These are phyloP conservation scores for Pyrgus malvae DNA, from an alignment of 2,888 invertebrate genomes.

Conservation along the genomic window DNA sequence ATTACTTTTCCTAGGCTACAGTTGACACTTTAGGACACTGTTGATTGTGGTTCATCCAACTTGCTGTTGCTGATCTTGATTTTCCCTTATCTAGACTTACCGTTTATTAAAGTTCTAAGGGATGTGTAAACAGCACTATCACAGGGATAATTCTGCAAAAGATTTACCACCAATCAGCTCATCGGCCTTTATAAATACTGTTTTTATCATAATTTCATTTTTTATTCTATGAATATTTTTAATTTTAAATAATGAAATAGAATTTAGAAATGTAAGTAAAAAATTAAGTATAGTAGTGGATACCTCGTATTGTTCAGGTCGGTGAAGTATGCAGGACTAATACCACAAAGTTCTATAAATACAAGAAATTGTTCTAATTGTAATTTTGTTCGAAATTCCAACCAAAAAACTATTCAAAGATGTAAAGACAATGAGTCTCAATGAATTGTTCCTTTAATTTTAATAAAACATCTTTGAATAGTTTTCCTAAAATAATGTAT, in stretches of 20 bases:
- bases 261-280: conserved; percentile 50
- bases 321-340: conserved; percentile 83
- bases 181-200: conserved; percentile 63
- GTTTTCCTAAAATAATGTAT: conserved; percentile 32
- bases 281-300: conserved; percentile 76
- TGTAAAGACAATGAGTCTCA: conserved; percentile 35
- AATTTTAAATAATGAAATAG: conserved; percentile 37
- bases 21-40: conserved; percentile 49
- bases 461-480: conserved; percentile 49
- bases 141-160: conserved; percentile 90
- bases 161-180: conserved; percentile 88
- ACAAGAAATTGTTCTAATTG: conserved; percentile 82
- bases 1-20: conserved; percentile 64
- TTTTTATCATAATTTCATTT: conserved; percentile 48
- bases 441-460: background rate
- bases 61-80: conserved; percentile 58
- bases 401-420: conserved; percentile 57
- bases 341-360: conserved; percentile 84
- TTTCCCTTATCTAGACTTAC: conserved; percentile 85
- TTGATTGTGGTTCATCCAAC: conserved; percentile 47
- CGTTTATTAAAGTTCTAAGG: conserved; percentile 84
- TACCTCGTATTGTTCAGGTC: conserved; percentile 82
- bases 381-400: conserved; percentile 66
- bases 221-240: conserved; percentile 39
- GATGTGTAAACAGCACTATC: conserved; percentile 84